Base-by-base conservation (phyloP, 2,113 vertebrate genomes). In the Anarrhichthys ocellatus region DNA sequence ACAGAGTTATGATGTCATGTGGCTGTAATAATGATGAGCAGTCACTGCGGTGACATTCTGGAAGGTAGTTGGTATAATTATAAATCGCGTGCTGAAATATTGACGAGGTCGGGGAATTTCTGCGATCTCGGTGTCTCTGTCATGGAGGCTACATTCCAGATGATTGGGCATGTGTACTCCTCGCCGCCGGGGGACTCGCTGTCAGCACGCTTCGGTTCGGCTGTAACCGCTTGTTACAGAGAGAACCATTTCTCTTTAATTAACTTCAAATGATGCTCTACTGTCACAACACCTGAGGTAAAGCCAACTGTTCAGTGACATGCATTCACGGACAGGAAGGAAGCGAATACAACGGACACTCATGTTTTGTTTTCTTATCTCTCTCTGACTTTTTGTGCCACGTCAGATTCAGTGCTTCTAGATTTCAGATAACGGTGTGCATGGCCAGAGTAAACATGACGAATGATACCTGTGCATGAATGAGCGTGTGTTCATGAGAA, bases 11-110 rank as follows among this genome's bases (percentile, higher is more conserved):
- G 62, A 85, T 75, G 76, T 54, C 70, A 72, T 40, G 56, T 36
- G 61, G 17, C 2, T 48, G 73, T 44, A 84, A 74, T 52, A 34
- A 46, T 9, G 34, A n/a, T 1, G 67, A 73, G 66, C 22, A 42
- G 65, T 8, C 8, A 4, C n/a, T 14, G 61, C 14, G 48, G 58
- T 58, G 64, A 38, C 38, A 27, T 18, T 24, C 44, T 67, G 34
- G 24, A 34, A 54, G 65, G 4, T 24, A 42, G 24, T 17, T 9
- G 40, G 54, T 61, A 78, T 82, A 61, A 86, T 85, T 82, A 68
- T 46, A 78, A 75, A 84, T 69, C n/a, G 1, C 42, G 4, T 15
- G 62, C 32, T 84, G 66, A 87, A 87, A 84, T 88, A 82, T 82
- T 89, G 80, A 87, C 62, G 48, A 59, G 63, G n/a, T 40, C 15